Conservation (phyloP, 2,797 vertebrate genomes). For the Anguilla megastoma region DNA sequence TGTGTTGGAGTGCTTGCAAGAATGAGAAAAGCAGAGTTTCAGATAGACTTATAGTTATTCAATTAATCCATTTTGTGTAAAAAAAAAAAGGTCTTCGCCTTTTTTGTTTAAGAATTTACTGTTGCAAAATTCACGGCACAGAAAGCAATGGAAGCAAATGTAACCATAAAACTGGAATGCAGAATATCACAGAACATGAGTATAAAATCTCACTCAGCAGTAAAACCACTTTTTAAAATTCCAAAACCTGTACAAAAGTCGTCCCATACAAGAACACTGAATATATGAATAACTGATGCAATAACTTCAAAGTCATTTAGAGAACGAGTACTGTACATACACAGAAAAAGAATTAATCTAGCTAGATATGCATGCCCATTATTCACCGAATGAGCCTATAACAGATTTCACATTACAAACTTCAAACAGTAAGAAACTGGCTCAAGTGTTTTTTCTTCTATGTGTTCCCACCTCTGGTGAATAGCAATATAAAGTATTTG, state of each 20-base stretch:
- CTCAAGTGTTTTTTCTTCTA: slow-evolving; percentile 49
- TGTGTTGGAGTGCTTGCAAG: slow-evolving; percentile 1
- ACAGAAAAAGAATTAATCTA: slow-evolving; percentile 20
- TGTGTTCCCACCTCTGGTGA: slow-evolving; percentile 54
- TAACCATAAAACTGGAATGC: slow-evolving; percentile 46
- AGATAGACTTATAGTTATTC: neutral
- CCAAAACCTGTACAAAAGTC: slow-evolving; percentile 67
- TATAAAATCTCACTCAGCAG: slow-evolving; percentile 64
- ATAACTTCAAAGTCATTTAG: slow-evolving; percentile 45
- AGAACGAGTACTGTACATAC: slow-evolving; percentile 48
- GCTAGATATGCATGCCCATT: slow-evolving; percentile 19
- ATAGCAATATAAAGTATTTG: slow-evolving; percentile 70
- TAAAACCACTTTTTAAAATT: slow-evolving; percentile 64
- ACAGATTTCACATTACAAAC: slow-evolving; percentile 61
- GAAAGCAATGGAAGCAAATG: slow-evolving; percentile 45
- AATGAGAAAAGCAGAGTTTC: neutral
- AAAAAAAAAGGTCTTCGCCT: neutral
- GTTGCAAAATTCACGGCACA: slow-evolving; percentile 47
- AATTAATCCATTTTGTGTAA: no score
- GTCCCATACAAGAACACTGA: slow-evolving; percentile 58
- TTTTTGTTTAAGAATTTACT: slow-evolving; percentile 20
- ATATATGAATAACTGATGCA: slow-evolving; percentile 32
- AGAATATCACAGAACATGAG: slow-evolving; percentile 55
- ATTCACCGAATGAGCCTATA: slow-evolving; percentile 54
- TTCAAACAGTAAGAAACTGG: slow-evolving; percentile 54